Evolutionary conservation across 2,888 invertebrate species (phyloP).

Genomic region (Saturnia pavonia): DNA sequence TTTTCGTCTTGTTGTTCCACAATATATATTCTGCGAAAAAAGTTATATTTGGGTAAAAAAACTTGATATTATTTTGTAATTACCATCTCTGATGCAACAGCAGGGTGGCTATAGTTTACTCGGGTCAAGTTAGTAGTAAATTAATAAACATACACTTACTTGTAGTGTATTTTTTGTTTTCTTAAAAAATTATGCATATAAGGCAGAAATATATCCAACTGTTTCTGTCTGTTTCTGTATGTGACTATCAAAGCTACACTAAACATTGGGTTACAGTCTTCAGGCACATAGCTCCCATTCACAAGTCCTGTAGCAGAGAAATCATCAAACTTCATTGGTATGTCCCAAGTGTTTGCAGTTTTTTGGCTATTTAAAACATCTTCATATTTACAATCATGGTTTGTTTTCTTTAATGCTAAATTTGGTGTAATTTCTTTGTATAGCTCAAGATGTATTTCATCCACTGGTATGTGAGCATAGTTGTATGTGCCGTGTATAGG

Average conservation of each 20-base stretch:
- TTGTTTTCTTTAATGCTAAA: constrained; percentile 38
- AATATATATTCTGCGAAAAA: constrained; percentile 85
- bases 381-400: constrained; percentile 60
- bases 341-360: constrained; percentile 43
- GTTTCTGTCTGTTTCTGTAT: constrained; percentile 87
- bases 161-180: constrained; percentile 91
- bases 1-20: constrained; percentile 90
- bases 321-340: constrained; percentile 46
- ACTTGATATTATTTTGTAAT: not conserved
- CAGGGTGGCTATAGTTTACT: too few species aligned
- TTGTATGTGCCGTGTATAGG: constrained; percentile 47
- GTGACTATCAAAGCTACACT: constrained; percentile 93
- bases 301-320: constrained; percentile 49
- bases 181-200: constrained; percentile 94
- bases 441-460: constrained; percentile 45
- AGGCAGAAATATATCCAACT: constrained; percentile 89
- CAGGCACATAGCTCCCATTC: constrained; percentile 61
- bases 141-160: constrained; percentile 65
- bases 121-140: too few species aligned
- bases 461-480: constrained; percentile 50
- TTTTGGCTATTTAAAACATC: constrained; percentile 48
- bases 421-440: constrained; percentile 43
- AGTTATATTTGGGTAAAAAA: not conserved
- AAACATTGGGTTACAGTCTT: constrained; percentile 65
- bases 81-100: too few species aligned